Conservation (phyloP, 2,888 invertebrate genomes). For the Athalia rosae region DNA sequence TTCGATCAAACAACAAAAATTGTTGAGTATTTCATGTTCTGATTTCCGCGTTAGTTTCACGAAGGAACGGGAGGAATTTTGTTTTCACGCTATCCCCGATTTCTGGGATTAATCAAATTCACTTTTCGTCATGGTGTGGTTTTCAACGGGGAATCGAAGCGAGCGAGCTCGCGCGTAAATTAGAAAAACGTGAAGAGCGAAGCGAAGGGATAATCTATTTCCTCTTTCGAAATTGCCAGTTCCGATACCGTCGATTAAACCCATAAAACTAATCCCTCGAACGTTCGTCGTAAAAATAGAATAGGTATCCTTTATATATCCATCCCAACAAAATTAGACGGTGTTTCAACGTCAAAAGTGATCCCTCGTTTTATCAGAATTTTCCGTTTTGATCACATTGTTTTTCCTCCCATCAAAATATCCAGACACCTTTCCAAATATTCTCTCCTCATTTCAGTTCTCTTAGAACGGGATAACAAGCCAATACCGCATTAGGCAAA, state of each 20-base stretch:
- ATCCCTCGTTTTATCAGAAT: neutral
- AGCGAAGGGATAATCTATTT: neutral
- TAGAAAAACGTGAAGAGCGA: neutral
- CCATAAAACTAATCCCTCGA: no score
- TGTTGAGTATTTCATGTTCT: no score
- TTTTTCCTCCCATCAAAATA: neutral
- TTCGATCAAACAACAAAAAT: no score
- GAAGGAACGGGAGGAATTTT: no score
- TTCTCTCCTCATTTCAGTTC: neutral
- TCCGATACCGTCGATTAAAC: neutral
- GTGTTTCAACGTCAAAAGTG: no score
- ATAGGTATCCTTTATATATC: neutral
- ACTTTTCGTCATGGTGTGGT: neutral
- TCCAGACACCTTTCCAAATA: neutral
- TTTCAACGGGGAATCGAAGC: neutral
- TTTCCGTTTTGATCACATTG: neutral
- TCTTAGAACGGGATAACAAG: neutral
- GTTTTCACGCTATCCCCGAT: no score
- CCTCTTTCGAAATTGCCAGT: neutral
- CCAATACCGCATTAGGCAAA: slow-evolving; percentile 15
- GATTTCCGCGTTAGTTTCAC: no score
- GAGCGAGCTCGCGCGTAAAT: slow-evolving; percentile 2
- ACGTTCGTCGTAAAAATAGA: neutral
- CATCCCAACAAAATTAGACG: no score
- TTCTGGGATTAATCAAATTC: no score